phyloP scores from a whole-genome alignment of 2,888 invertebrate species.

The Monopis laevigella region DNA sequence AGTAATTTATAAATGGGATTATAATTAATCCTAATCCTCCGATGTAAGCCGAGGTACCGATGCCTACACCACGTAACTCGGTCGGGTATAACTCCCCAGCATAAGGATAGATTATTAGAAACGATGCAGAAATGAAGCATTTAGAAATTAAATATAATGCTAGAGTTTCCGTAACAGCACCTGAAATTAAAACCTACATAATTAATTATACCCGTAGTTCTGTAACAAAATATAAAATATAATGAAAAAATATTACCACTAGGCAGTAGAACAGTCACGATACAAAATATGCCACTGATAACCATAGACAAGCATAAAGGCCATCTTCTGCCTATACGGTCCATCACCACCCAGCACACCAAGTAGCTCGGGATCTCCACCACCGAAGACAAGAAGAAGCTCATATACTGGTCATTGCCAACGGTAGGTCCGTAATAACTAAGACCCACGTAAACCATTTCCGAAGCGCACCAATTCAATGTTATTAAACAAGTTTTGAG shows the following conservation, averaged over 20 bases:
- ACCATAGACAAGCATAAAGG: constrained; percentile 88
- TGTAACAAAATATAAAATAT: neutral
- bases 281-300: constrained; percentile 84
- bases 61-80: constrained; percentile 87
- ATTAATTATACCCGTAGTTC: neutral
- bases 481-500: constrained; percentile 87
- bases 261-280: constrained; percentile 85
- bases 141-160: constrained; percentile 84
- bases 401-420: constrained; percentile 87
- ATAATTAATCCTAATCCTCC: constrained; percentile 88
- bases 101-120: constrained; percentile 91
- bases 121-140: constrained; percentile 89
- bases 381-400: constrained; percentile 85
- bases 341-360: constrained; percentile 89
- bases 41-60: constrained; percentile 90
- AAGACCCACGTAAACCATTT: constrained; percentile 90
- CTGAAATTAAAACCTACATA: constrained; percentile 48
- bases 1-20: constrained; percentile 90
- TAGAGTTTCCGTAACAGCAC: constrained; percentile 78
- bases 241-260: constrained; percentile 60
- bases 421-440: constrained; percentile 92
- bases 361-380: constrained; percentile 92
- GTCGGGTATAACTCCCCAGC: constrained; percentile 93
- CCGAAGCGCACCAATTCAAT: constrained; percentile 91
- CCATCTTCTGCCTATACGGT: constrained; percentile 88